Percentiles rank a stretch among this genome's conserved stretches.
Evolutionary conservation across 2,113 vertebrate genomes (phyloP).

Genomic region (Odocoileus virginianus): DNA sequence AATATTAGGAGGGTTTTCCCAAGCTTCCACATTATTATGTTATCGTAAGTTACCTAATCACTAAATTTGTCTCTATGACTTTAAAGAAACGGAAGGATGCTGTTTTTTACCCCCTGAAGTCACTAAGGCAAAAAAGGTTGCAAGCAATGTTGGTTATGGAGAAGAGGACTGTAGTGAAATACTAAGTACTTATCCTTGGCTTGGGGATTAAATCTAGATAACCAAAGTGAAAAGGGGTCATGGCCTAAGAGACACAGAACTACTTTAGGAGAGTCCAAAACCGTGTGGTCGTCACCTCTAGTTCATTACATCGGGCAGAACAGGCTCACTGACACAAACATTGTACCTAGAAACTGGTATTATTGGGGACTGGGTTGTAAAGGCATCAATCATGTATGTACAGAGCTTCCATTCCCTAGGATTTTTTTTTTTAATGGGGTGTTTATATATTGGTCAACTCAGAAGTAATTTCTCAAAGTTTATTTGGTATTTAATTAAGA

Average conservation of each 20-base stretch:
- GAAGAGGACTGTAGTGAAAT: conserved; percentile 48
- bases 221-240: conserved; percentile 28
- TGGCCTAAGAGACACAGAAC: conserved; percentile 61
- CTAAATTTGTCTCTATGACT: conserved; percentile 74
- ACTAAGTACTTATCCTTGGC: not conserved
- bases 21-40: conserved; percentile 68
- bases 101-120: conserved; percentile 28
- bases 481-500: conserved; percentile 75
- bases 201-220: conserved; percentile 51
- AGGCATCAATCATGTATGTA: not conserved
- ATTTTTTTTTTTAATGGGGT: not conserved
- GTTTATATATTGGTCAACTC: conserved; percentile 60
- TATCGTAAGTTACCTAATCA: conserved; percentile 75
- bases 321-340: conserved; percentile 44
- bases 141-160: conserved; percentile 65
- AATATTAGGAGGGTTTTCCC: conserved; percentile 68
- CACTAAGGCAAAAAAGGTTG: conserved; percentile 70
- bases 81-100: conserved; percentile 71
- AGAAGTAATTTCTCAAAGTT: conserved; percentile 66
- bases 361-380: not conserved
- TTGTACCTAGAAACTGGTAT: not conserved
- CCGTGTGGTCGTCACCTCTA: conserved; percentile 54
- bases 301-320: conserved; percentile 46
- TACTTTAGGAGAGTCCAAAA: conserved; percentile 68
- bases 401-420: not conserved